Conservation (phyloP, 2,888 invertebrate species). For the Scrobipalpa costella region DNA sequence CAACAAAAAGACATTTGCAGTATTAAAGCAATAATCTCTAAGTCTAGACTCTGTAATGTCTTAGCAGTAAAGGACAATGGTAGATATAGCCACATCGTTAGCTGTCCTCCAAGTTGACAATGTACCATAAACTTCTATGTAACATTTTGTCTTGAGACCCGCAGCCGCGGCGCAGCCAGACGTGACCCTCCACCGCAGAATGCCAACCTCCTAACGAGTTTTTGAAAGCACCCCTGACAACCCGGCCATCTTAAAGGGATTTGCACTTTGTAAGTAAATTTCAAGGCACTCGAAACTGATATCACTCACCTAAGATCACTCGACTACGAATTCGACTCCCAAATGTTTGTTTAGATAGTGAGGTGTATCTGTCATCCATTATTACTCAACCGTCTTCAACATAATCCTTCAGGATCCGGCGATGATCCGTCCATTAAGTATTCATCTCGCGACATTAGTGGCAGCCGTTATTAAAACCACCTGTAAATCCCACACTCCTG, state of each 20-base stretch:
- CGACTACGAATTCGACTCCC: neutral
- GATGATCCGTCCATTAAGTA: slow-evolving; percentile 77
- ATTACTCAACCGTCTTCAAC: slow-evolving; percentile 51
- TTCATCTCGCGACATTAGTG: slow-evolving; percentile 79
- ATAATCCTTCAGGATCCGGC: slow-evolving; percentile 52
- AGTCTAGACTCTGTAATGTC: slow-evolving; percentile 20
- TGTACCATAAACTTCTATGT: slow-evolving; percentile 51
- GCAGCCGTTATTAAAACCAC: slow-evolving; percentile 80
- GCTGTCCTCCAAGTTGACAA: slow-evolving; percentile 38
- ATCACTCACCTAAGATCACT: slow-evolving; percentile 14
- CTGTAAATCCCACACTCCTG: slow-evolving; percentile 73
- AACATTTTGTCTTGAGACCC: slow-evolving; percentile 64
- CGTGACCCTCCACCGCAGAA: slow-evolving; percentile 75
- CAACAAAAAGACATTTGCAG: neutral
- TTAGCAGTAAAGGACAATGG: neutral
- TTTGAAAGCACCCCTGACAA: slow-evolving; percentile 71
- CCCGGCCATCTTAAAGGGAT: slow-evolving; percentile 74
- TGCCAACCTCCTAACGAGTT: slow-evolving; percentile 76
- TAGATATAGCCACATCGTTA: slow-evolving; percentile 34
- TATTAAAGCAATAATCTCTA: neutral
- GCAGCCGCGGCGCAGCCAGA: slow-evolving; percentile 51
- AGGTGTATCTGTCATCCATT: slow-evolving; percentile 47
- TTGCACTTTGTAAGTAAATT: slow-evolving; percentile 75
- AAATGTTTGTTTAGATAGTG: slow-evolving; percentile 9
- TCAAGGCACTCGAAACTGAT: slow-evolving; percentile 40